These are phyloP conservation scores for Corythornis madagascariensis DNA, from an alignment of 2,113 vertebrate species.

Conservation along the genomic window DNA sequence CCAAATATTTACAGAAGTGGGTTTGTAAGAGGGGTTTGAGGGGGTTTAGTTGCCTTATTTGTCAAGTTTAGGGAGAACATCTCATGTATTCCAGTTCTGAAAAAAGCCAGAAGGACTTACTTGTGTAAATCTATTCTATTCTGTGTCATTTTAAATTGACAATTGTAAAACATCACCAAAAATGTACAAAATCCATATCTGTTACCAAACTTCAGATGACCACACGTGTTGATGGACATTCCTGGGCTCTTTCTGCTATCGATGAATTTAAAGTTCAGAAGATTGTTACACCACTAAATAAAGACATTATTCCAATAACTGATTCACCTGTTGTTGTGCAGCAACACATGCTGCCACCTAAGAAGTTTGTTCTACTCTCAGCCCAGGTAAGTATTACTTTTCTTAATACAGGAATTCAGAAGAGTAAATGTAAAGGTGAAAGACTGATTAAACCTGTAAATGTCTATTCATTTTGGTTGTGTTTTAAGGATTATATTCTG, in stretches of 20 bases:
- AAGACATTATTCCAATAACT: conserved; percentile 88
- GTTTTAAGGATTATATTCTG: neutral
- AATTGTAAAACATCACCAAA: neutral
- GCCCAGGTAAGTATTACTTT: conserved; percentile 83
- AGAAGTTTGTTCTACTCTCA: conserved; percentile 94
- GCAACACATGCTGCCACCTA: conserved; percentile 90
- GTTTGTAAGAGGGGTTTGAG: neutral
- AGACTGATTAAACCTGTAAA: neutral
- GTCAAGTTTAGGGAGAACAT: neutral
- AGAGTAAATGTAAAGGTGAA: neutral
- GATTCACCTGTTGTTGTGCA: conserved; percentile 93
- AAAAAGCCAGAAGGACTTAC: neutral
- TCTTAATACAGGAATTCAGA: neutral
- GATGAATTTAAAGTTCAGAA: conserved; percentile 83
- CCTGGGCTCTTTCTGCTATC: conserved; percentile 92
- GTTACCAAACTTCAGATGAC: conserved; percentile 76
- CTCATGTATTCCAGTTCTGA: neutral
- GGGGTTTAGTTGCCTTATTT: neutral
- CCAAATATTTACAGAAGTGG: rapidly evolving
- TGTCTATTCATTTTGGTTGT: neutral
- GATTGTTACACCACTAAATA: conserved; percentile 90
- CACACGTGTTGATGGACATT: conserved; percentile 90
- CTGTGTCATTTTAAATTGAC: neutral
- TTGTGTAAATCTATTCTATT: neutral
- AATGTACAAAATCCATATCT: neutral